Evolutionary conservation across 2,797 vertebrate species (phyloP).

Genomic region (Chanos chanos): DNA sequence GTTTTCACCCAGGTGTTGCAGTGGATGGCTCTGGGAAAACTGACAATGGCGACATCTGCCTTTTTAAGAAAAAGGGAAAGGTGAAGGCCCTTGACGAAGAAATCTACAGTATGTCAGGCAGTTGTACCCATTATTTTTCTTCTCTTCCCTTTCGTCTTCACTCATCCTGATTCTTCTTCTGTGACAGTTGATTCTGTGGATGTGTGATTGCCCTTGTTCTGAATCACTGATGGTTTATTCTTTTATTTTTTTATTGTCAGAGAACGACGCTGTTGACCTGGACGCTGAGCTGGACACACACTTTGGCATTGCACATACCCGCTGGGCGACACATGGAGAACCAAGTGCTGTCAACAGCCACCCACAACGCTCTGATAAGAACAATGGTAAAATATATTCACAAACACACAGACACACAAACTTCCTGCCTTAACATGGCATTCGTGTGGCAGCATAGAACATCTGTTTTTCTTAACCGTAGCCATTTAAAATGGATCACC

Average conservation of each 20-base stretch:
- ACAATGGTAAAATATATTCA: constrained; percentile 71
- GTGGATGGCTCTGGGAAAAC: constrained; percentile 82
- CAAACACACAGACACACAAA: too few species aligned
- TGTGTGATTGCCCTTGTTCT: background rate
- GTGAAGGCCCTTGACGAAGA: constrained; percentile 92
- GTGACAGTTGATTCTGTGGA: background rate
- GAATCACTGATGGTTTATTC: background rate
- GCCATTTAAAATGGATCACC: too few species aligned
- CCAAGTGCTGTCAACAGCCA: constrained; percentile 91
- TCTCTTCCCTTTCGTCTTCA: background rate
- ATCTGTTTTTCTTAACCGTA: too few species aligned
- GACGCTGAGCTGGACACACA: constrained; percentile 83
- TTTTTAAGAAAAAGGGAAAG: constrained; percentile 92
- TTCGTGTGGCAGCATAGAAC: too few species aligned
- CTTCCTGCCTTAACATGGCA: too few species aligned
- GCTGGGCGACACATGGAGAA: constrained; percentile 93
- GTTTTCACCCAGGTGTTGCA: constrained; percentile 79
- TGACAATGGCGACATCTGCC: constrained; percentile 72
- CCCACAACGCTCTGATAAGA: constrained; percentile 91
- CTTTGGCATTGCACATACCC: constrained; percentile 93
- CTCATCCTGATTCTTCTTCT: background rate
- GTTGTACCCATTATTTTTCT: background rate
- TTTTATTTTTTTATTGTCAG: constrained; percentile 59
- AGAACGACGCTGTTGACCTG: constrained; percentile 83
- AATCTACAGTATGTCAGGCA: constrained; percentile 79